Evolutionary conservation across 1,140 invertebrate genomes (phyloP).

Genomic region (Drosophila parabipectinata): DNA sequence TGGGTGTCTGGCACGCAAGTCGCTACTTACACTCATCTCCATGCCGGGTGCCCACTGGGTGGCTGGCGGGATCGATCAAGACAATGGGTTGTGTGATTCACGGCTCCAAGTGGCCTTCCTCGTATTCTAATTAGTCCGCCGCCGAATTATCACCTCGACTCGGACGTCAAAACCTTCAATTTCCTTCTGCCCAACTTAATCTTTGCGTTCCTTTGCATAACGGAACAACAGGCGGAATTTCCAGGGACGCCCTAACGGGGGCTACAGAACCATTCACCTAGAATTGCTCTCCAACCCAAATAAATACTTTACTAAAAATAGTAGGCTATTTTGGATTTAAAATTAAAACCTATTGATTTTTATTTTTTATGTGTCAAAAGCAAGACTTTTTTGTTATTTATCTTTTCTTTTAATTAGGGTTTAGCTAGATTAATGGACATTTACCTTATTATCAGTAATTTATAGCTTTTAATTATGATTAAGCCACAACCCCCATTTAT

Average conservation of each 20-base stretch:
- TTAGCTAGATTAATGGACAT: too few species aligned
- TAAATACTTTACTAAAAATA: not conserved
- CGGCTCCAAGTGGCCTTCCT: constrained; percentile 40
- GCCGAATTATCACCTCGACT: constrained; percentile 63
- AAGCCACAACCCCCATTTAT: not conserved
- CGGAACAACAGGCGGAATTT: constrained; percentile 29
- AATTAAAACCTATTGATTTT: too few species aligned
- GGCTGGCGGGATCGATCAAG: constrained; percentile 31
- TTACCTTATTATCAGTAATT: too few species aligned
- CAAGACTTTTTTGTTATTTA: too few species aligned
- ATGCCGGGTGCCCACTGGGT: constrained; percentile 53
- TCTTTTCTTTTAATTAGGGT: too few species aligned
- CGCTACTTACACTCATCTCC: constrained; percentile 81
- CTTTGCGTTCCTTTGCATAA: constrained; percentile 58
- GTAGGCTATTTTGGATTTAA: too few species aligned
- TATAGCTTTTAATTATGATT: not conserved
- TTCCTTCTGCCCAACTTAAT: not conserved
- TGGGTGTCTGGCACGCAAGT: constrained; percentile 33
- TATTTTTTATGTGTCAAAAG: too few species aligned
- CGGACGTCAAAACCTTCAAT: constrained; percentile 23
- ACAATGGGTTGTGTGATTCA: constrained; percentile 55
- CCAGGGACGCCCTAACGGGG: constrained; percentile 1
- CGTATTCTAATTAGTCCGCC: constrained; percentile 66
- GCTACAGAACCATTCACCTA: not conserved
- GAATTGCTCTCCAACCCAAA: not conserved